Percentiles rank a stretch among this genome's conserved stretches.
Conservation (phyloP, 2,113 vertebrate genomes). For the Nanorana parkeri region DNA sequence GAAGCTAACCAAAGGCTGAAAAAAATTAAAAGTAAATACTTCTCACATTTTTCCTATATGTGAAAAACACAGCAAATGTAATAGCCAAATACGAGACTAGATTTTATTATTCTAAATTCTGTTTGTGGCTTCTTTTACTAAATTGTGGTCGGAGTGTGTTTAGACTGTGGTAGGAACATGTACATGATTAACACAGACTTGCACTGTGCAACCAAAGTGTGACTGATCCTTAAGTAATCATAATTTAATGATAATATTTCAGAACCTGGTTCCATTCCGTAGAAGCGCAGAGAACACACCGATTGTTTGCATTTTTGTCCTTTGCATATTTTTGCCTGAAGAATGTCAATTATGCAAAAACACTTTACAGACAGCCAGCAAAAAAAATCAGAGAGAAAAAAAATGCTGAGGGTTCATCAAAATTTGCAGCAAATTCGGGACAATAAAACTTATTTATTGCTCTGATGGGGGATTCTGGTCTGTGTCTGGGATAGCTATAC, state of each 20-base stretch:
- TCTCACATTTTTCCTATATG: conserved; percentile 50
- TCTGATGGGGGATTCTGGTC: not conserved
- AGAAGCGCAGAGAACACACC: conserved; percentile 41
- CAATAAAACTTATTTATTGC: conserved; percentile 21
- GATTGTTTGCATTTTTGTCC: conserved; percentile 48
- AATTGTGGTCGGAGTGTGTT: conserved; percentile 51
- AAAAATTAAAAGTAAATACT: conserved; percentile 50
- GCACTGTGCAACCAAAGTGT: conserved; percentile 52
- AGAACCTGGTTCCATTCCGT: conserved; percentile 51
- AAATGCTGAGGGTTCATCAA: conserved; percentile 13
- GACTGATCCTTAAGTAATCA: conserved; percentile 56
- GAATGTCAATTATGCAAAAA: conserved; percentile 52
- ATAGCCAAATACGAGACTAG: conserved; percentile 47
- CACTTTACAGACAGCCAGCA: conserved; percentile 11
- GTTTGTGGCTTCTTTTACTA: conserved; percentile 53
- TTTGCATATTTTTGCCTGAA: conserved; percentile 37
- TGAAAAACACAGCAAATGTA: conserved; percentile 47
- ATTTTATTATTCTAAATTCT: conserved; percentile 55
- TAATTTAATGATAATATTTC: conserved; percentile 57
- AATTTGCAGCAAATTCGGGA: not conserved
- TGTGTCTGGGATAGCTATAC: not conserved
- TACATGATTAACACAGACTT: conserved; percentile 53
- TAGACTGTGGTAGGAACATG: conserved; percentile 55
- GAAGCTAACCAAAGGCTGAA: conserved; percentile 41
- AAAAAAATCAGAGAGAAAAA: not conserved